Percentiles rank a stretch among this genome's conserved stretches.
These are phyloP conservation scores for Tylochromis polylepis DNA, from an alignment of 2,113 vertebrate genomes.

Conservation along the genomic window DNA sequence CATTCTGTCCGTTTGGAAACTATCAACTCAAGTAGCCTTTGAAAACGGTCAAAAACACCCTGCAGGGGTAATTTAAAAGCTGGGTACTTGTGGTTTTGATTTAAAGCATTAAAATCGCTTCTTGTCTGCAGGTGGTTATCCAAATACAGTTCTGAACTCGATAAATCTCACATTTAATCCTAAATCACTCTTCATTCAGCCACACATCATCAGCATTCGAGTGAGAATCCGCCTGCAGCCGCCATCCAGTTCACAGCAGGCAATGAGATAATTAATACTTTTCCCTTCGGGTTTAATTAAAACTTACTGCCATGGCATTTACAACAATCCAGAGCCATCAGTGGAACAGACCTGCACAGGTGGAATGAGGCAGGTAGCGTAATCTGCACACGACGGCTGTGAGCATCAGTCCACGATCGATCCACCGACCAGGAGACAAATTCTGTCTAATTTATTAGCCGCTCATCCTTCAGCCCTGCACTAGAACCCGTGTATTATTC, in stretches of 20 bases:
- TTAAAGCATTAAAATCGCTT: not conserved
- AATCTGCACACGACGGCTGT: not conserved
- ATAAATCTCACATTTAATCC: constrained; percentile 40
- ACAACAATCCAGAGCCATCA: constrained; percentile 20
- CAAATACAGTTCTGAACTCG: constrained; percentile 33
- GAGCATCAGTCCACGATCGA: constrained; percentile 17
- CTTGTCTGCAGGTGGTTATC: not conserved
- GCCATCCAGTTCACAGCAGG: constrained; percentile 48
- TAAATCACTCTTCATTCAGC: constrained; percentile 31
- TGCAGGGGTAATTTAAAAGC: constrained; percentile 13
- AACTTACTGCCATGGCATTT: constrained; percentile 59
- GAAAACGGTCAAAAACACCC: constrained; percentile 29
- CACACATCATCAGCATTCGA: constrained; percentile 55
- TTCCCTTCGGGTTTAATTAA: constrained; percentile 77
- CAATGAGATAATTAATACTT: constrained; percentile 68
- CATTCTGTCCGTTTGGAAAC: not conserved
- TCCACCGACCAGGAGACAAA: constrained; percentile 8
- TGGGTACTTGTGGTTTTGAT: not conserved
- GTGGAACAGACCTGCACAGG: constrained; percentile 28
- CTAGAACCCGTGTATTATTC: not conserved
- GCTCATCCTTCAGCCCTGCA: not conserved
- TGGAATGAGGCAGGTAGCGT: constrained; percentile 42
- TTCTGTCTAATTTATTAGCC: not conserved
- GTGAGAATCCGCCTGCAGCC: constrained; percentile 45
- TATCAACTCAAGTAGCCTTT: not conserved